A percentile compares a stretch with the other conserved stretches of the same genome.
Evolutionary conservation across 2,888 invertebrate species (phyloP).

Genomic region (Pycnomerus fuliginosus): DNA sequence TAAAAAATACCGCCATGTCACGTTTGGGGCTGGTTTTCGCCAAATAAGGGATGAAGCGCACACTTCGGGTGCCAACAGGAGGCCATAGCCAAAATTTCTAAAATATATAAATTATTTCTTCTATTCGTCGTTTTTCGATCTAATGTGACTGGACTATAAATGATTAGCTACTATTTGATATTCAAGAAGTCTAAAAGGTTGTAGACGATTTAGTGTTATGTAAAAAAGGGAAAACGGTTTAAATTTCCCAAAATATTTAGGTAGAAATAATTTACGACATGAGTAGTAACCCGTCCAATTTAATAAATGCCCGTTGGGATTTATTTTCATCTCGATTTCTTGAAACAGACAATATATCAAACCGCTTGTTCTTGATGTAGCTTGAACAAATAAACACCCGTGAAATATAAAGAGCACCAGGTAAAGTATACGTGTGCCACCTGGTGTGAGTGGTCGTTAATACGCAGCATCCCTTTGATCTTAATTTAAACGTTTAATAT

Average conservation of each 20-base stretch:
- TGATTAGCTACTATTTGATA: too few species aligned
- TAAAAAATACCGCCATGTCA: too few species aligned
- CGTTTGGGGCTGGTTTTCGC: too few species aligned
- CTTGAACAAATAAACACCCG: slow-evolving; percentile 19
- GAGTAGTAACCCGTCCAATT: background rate
- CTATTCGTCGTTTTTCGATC: too few species aligned
- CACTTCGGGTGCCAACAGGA: too few species aligned
- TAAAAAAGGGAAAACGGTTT: too few species aligned
- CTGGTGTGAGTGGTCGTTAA: slow-evolving; percentile 22
- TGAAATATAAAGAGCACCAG: slow-evolving; percentile 23
- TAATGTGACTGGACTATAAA: too few species aligned
- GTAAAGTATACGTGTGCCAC: slow-evolving; percentile 24
- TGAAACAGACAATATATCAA: slow-evolving; percentile 23
- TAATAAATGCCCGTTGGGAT: background rate
- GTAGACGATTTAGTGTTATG: too few species aligned
- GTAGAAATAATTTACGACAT: background rate
- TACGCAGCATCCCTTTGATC: slow-evolving; percentile 16
- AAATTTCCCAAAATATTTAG: background rate
- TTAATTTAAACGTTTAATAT: slow-evolving; percentile 25
- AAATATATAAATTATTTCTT: too few species aligned
- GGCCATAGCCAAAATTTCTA: too few species aligned
- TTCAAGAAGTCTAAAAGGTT: too few species aligned
- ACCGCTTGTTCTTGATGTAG: slow-evolving; percentile 22
- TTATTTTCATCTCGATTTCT: slow-evolving; percentile 13
- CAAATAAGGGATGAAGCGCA: too few species aligned